Percentiles rank a stretch among this genome's conserved stretches.
Evolutionary conservation across 2,888 invertebrate genomes (phyloP).

Genomic region (Apodemia mormo): DNA sequence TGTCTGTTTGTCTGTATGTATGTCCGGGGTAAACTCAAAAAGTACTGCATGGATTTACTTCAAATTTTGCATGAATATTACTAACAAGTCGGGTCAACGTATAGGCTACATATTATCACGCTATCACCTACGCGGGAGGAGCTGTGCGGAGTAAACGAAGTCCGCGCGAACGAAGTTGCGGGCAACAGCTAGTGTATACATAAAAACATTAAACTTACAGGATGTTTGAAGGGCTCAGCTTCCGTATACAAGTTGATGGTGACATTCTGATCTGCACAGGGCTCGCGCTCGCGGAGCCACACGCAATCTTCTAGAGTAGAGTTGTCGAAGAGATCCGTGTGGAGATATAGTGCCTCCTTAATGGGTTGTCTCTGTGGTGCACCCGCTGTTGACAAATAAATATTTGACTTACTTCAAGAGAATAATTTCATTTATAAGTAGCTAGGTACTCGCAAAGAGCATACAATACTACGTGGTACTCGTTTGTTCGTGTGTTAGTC

Average conservation of each 20-base stretch:
- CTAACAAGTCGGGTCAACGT: too few relatives aligned
- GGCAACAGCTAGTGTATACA: too few relatives aligned
- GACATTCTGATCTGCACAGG: constrained; percentile 88
- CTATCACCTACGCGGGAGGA: too few relatives aligned
- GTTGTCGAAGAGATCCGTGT: constrained; percentile 80
- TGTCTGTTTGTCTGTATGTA: too few relatives aligned
- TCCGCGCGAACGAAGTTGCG: too few relatives aligned
- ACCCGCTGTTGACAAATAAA: constrained; percentile 33
- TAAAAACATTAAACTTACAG: constrained; percentile 45
- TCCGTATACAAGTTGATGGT: constrained; percentile 84
- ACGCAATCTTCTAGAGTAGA: constrained; percentile 85
- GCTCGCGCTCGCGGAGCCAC: constrained; percentile 85
- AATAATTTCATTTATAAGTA: background rate
- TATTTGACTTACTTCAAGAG: background rate
- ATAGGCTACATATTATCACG: too few relatives aligned
- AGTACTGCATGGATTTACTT: too few relatives aligned
- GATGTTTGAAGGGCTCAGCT: constrained; percentile 71
- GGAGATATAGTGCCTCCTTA: constrained; percentile 83
- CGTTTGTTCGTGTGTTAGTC: too few relatives aligned
- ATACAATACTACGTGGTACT: too few relatives aligned
- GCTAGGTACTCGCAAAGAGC: background rate
- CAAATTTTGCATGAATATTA: too few relatives aligned
- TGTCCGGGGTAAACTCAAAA: too few relatives aligned
- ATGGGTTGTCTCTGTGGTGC: constrained; percentile 71
- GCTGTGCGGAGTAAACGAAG: too few relatives aligned